phyloP scores from a whole-genome alignment of 2,888 invertebrate species.

The Malthinus flaveolus region DNA sequence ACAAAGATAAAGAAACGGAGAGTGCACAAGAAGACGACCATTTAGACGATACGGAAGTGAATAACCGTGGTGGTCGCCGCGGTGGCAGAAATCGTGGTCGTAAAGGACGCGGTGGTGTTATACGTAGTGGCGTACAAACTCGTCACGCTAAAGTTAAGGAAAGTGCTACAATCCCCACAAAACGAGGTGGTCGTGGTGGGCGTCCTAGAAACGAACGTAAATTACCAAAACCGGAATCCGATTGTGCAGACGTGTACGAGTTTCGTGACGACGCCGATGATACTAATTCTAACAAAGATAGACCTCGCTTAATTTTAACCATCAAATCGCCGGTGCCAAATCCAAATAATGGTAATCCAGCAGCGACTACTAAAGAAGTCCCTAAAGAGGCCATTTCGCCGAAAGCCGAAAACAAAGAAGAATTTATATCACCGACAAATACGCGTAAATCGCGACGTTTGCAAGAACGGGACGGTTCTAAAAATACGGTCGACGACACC shows the following conservation, averaged over 20 bases:
- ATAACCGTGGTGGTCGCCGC: conserved; percentile 41
- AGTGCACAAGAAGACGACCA: conserved; percentile 22
- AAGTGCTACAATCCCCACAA: conserved; percentile 6
- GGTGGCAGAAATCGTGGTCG: conserved; percentile 46
- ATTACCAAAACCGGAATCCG: conserved; percentile 59
- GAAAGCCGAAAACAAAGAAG: conserved; percentile 52
- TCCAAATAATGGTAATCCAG: conserved; percentile 35
- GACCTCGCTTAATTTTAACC: conserved; percentile 78
- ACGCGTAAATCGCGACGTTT: conserved; percentile 81
- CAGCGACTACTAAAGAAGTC: conserved; percentile 53
- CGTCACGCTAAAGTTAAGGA: conserved; percentile 56
- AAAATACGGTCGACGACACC: conserved; percentile 81
- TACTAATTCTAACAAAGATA: conserved; percentile 64
- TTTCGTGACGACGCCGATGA: conserved; percentile 90
- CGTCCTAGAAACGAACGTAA: conserved; percentile 61
- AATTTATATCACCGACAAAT: conserved; percentile 68
- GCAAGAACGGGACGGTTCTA: conserved; percentile 75
- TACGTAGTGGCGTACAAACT: conserved; percentile 59
- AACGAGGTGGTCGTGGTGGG: conserved; percentile 55
- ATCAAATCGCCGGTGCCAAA: conserved; percentile 71
- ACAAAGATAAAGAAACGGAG: conserved; percentile 32
- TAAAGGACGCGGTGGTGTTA: conserved; percentile 47
- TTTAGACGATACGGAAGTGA: conserved; percentile 39
- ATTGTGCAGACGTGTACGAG: conserved; percentile 81
- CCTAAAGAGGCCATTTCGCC: conserved; percentile 38